phyloP scores from a whole-genome alignment of 2,113 vertebrate genomes.

The Atlantisia rogersi region DNA sequence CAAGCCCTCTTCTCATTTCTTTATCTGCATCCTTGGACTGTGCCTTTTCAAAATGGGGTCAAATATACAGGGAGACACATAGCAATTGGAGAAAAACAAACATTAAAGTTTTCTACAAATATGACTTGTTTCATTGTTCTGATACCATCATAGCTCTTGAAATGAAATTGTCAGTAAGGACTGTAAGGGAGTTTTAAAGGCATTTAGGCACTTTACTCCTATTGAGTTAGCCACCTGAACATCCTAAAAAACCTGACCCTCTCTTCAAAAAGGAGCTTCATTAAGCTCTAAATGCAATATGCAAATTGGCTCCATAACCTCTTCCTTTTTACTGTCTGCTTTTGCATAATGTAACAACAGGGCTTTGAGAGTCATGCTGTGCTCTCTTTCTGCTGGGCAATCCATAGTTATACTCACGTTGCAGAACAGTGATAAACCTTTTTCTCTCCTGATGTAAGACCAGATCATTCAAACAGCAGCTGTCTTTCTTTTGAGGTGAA shows the following conservation, averaged over 20 bases:
- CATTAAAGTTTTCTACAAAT: background rate
- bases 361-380: background rate
- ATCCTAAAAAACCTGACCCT: background rate
- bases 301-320: background rate
- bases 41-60: background rate
- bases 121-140: background rate
- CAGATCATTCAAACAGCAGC: background rate
- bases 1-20: background rate
- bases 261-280: background rate
- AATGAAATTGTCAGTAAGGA: background rate
- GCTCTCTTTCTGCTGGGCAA: background rate
- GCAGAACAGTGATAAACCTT: background rate
- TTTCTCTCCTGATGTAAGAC: background rate
- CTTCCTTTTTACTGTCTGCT: background rate
- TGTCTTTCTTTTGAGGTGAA: background rate
- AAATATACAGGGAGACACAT: background rate
- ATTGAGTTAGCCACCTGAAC: background rate
- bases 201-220: background rate
- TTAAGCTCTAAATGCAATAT: constrained; percentile 11
- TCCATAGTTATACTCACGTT: background rate
- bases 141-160: background rate
- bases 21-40: background rate
- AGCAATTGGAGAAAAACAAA: background rate
- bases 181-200: background rate
- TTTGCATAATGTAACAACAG: constrained; percentile 25